Base-by-base conservation (phyloP, 2,113 vertebrate genomes). In the Neodontobutis hainanensis region DNA sequence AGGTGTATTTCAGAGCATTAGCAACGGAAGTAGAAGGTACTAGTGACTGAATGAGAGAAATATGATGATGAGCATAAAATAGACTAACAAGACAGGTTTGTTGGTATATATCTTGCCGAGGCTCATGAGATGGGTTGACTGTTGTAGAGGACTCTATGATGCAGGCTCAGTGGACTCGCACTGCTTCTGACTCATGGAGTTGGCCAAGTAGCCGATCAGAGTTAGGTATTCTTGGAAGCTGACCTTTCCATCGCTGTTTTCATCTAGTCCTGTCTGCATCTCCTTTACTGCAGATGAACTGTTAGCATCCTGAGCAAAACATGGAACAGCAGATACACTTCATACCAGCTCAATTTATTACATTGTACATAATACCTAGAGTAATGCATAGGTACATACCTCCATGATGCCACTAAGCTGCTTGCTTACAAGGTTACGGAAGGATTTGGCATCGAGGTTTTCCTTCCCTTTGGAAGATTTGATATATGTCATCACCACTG, bases 151-250 rank as follows among this genome's bases (percentile, higher is more conserved):
- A 57, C n/a, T 66, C 69, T 89, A 88, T 10, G 82, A 73, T 3
- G 83, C 61, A 0, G 60, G 63, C 27, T 52, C 43, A 5, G 69
- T 63, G 53, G 34, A 0, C 11, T 3, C 80, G 6, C 0, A 0
- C 46, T 79, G 70, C 27, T 35, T 70, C 67, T 91, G 46, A 69
- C 90, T 92, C 44, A 87, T 1, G 44, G 70, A 14, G 8, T 49
- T 85, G 57, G 91, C 92, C 75, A 93, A 0, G 76, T 88, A 90
- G 52, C 91, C 91, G 38, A 93, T 68, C 84, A 92, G 81, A 60
- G 14, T 61, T 78, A 93, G 66, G 75, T 90, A 92, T 80, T 93
- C 90, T 71, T 67, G 47, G 76, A 92, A 93, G 87, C 78, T 78
- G 87, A 94, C 87, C 58, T 91, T 92, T 44, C 87, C 90, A 8